Evolutionary conservation across 2,888 invertebrate genomes (phyloP), one percentile per base, ranked within the genome.

Genomic region (Alloplasta piceator): DNA sequence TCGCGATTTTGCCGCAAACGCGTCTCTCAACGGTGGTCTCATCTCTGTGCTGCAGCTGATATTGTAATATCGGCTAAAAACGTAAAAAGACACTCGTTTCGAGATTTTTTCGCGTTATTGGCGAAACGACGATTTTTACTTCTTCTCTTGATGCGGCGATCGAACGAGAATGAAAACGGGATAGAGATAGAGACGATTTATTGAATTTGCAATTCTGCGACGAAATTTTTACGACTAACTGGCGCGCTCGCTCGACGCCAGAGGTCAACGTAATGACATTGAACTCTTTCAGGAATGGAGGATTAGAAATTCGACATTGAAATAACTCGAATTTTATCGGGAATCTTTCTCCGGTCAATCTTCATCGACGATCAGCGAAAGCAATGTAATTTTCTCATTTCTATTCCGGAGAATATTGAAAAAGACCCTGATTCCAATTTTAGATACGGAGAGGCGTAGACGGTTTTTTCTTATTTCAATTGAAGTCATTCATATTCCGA

Each of bases 211-310:
- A 3, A 26, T 26, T 16, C 16, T 12, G 26, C 36, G 46, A 6
- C 50, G 39, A 41, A 6, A 36, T 58, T 58, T 74, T 63, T 56
- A 56, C 46, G 58, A 55, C 38, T 7, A n/a, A 14, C 39, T 1
- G n/a, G 36, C 41, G 10, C 26, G n/a, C 5, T 6, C 60, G 48
- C 14, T 16, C 5, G 48, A 52, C 26, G 52, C 9, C 5, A 52
- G 68, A 43, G 68, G 68, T 68, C 78, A 50, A 67, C 39, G 68
- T 6, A 12, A 6, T 72, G 72, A 43, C 73, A 61, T 74, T 68
- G 73, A 68, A 78, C 72, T 68, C 60, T 63, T 63, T 41, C 10
- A 41, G 36, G 36, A 50, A 74, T 38, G 41, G 14, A 6, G 9
- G 46, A 61, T 78, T 67, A 60, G 48, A 60, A 64, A 56, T 68